Evolutionary conservation across 1,140 invertebrate species (phyloP), one percentile per base, ranked within the genome.

Genomic region (Lineus longissimus): DNA sequence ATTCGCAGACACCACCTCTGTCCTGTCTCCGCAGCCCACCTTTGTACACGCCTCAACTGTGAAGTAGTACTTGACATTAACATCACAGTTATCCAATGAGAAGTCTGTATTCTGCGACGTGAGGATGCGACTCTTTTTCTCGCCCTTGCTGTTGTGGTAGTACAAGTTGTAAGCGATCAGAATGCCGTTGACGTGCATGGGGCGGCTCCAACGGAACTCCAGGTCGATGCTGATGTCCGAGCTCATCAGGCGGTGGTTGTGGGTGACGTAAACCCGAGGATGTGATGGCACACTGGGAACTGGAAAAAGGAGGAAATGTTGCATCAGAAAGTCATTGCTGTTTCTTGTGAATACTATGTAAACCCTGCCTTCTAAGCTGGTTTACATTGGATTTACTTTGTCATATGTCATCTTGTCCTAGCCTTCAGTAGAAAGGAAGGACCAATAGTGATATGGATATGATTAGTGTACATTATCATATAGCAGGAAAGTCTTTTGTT

Each of bases 11-110:
- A 89, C 86, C 0, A 83, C 79, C 59, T 85, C 80, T 0, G 89
- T 89, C 58, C 86, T 86, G 25, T 85, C 81, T 13, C 93, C 89
- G 63, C 85, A 85, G 0, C 91, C 91, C 25, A 88, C 87, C 45
- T 87, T 84, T 2, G 91, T 93, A 70, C 86, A 89, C 0, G 92
- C 91, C 77, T 87, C 85, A 41, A 95, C 89, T 81, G 89, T 84
- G 70, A 92, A 92, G 65, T 84, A 88, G 68, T 94, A 94, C 0
- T 86, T 88, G 23, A 86, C 83, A 47, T 88, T 87, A 13, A 83
- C 76, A 2, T 82, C 75, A 0, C 91, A 75, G 65, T 88, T 79
- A 2, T 84, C 73, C 0, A 88, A 76, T 13, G 84, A 82, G 64
- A 86, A 87, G 73, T 90, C 85, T 15, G 81, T 69, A 27, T 70